Conservation (phyloP, 2,113 vertebrate species). For the Neoarius graeffei region DNA sequence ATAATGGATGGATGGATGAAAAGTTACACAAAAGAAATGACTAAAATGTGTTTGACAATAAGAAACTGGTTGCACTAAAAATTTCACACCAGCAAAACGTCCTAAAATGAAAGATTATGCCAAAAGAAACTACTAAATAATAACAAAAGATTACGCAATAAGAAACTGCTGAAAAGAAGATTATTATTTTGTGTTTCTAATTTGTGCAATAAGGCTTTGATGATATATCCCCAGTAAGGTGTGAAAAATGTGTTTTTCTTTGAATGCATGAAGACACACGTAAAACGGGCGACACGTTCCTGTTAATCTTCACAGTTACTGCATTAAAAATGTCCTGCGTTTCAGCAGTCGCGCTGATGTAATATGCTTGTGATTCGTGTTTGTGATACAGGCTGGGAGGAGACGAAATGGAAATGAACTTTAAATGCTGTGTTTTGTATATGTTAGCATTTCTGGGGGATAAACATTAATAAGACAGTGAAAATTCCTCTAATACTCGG, state of each 20-base stretch:
- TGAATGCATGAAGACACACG: background rate
- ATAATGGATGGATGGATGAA: too few relatives aligned
- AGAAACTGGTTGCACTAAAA: background rate
- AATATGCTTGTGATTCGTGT: background rate
- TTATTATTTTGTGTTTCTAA: background rate
- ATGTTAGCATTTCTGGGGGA: slow-evolving; percentile 37
- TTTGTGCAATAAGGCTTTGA: background rate
- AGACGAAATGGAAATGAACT: slow-evolving; percentile 34
- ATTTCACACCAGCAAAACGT: background rate
- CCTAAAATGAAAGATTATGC: background rate
- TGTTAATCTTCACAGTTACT: background rate
- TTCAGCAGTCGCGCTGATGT: background rate
- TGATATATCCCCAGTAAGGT: background rate
- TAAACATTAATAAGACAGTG: slow-evolving; percentile 36
- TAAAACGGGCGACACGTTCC: background rate
- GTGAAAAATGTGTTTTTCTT: background rate
- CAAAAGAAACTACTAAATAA: background rate
- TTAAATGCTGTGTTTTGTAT: slow-evolving; percentile 37
- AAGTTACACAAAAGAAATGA: background rate
- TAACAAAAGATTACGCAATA: background rate
- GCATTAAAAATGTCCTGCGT: background rate
- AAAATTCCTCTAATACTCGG: slow-evolving; percentile 35
- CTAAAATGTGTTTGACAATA: background rate
- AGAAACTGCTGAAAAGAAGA: background rate
- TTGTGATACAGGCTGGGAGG: background rate